phyloP scores from a whole-genome alignment of 2,113 vertebrate species.

The Tyrannus savana region DNA sequence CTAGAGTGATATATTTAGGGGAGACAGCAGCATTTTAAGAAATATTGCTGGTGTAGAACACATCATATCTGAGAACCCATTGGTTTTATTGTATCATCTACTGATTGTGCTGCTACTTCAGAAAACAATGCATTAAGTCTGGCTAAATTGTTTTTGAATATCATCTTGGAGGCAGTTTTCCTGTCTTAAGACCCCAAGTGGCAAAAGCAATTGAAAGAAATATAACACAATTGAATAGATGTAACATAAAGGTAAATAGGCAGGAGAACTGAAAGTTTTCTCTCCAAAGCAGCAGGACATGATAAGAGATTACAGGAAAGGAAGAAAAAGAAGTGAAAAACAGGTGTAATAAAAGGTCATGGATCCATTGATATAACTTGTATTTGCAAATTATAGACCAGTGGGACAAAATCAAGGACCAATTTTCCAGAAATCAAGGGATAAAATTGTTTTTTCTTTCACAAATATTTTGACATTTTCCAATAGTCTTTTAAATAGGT shows the following conservation, averaged over 20 bases:
- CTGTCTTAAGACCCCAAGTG: constrained; percentile 6
- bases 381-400: not conserved
- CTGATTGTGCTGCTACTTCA: not conserved
- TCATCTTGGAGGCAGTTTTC: constrained; percentile 8
- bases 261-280: not conserved
- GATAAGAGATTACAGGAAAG: not conserved
- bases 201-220: constrained; percentile 37
- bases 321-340: not conserved
- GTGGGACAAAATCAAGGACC: not conserved
- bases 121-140: not conserved
- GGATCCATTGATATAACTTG: not conserved
- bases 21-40: not conserved
- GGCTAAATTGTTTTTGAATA: constrained; percentile 45
- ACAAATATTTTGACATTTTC: not conserved
- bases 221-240: constrained; percentile 19
- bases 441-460: not conserved
- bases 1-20: not conserved
- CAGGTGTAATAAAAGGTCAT: not conserved
- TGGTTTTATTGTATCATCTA: not conserved
- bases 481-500: not conserved
- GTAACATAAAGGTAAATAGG: constrained; percentile 11
- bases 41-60: not conserved
- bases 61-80: not conserved
- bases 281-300: not conserved
- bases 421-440: not conserved